Evolutionary conservation across 2,888 invertebrate species (phyloP), one percentile per base, ranked within the genome.

Genomic region (Temnothorax rugatulus): DNA sequence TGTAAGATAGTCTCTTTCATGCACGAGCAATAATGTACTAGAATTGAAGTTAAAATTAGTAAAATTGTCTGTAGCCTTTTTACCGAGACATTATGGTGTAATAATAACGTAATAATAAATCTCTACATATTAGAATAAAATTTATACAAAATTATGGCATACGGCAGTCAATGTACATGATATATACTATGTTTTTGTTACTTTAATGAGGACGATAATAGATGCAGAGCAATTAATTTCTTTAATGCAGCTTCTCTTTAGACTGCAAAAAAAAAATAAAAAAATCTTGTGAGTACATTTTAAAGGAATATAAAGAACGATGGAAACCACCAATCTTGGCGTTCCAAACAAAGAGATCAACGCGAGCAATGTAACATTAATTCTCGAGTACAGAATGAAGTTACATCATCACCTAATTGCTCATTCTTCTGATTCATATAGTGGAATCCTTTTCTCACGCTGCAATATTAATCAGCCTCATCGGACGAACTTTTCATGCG

Each of bases 391-490:
- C 15, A 63, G 21, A 63, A 75, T 75, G 34, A 74, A 74, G n/a
- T 61, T 34, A 63, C 15, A 11, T 11, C 34, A 61, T 13, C 34
- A 15, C n/a, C 2, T 15, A 50, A 50, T 18, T 7, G n/a, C 18
- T 52, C 13, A 15, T 41, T 41, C 13, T 9, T 41, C 38, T n/a
- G 41, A 52, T 61, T 11, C 9, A 61, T 11, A 13, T 18, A 68
- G 44, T 44, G 29, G 52, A 41, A 54, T 50, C 1, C 11, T 59
- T 41, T 5, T 44, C 8, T 44, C 13, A 7, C 18, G 7, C 25
- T 52, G 9, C 15, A n/a, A 54, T 5, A 63, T 57, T 90, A 93
- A 79, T 92, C 92, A 84, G 91, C 93, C 75, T 93, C 93, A 59
- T 93, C 92, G 18, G 87, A 87, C 64, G 75, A 86, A 74, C 8